These are phyloP conservation scores for Tanytarsus gracilentus DNA, from an alignment of 2,888 invertebrate species.

Conservation along the genomic window DNA sequence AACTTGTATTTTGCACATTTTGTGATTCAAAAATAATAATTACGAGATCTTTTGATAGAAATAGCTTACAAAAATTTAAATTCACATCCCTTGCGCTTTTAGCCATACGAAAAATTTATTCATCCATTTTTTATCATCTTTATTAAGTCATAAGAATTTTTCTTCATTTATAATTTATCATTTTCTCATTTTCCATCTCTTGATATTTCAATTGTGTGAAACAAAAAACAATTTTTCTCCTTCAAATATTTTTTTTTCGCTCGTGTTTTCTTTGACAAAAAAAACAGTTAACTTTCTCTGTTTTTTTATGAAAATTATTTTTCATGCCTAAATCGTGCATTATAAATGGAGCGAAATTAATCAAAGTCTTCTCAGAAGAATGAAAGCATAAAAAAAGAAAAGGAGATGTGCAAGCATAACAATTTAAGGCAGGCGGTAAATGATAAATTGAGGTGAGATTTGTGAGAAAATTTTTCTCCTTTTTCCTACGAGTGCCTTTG, in stretches of 20 bases:
- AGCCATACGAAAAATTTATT: no score
- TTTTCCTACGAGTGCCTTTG: no score
- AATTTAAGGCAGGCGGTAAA: neutral
- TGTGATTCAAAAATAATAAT: no score
- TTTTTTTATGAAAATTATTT: neutral
- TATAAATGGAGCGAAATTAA: conserved; percentile 4
- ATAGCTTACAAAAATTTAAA: no score
- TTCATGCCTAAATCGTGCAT: neutral
- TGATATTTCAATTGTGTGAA: neutral
- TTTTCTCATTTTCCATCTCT: no score
- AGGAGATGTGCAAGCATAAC: conserved; percentile 7
- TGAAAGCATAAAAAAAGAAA: no score
- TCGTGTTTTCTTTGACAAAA: no score
- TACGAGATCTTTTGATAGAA: no score
- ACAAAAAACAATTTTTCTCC: no score
- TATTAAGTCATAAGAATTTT: neutral
- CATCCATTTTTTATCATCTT: neutral
- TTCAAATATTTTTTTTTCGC: neutral
- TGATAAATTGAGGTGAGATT: conserved; percentile 8
- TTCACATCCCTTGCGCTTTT: no score
- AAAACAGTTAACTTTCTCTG: conserved; percentile 4
- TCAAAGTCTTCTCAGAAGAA: conserved; percentile 13
- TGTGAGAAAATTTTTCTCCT: neutral
- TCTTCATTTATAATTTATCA: neutral
- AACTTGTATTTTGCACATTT: neutral